A percentile compares a stretch with the other conserved stretches of the same genome.
phyloP scores from a whole-genome alignment of 2,113 vertebrate genomes.

The Zosterops pallidus region DNA sequence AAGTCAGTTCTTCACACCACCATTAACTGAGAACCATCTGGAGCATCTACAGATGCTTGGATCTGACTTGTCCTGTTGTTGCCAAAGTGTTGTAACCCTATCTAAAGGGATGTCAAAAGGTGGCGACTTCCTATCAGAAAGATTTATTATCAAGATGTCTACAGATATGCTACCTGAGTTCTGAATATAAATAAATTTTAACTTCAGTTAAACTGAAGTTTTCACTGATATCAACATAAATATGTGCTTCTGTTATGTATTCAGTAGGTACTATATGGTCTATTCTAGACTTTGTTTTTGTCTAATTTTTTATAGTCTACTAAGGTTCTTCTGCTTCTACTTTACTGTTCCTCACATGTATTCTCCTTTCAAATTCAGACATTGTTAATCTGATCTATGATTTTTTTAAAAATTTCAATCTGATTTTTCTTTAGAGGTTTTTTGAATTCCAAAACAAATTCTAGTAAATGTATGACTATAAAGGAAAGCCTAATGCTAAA shows the following conservation, averaged over 20 bases:
- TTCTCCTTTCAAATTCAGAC: background rate
- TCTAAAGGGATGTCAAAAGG: background rate
- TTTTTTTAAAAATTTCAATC: background rate
- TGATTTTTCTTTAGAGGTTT: background rate
- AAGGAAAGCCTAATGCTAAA: background rate
- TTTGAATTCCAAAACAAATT: background rate
- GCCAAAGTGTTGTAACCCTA: background rate
- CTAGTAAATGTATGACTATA: background rate
- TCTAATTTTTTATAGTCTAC: background rate
- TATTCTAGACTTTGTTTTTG: background rate
- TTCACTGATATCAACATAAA: background rate
- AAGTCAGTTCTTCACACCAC: background rate
- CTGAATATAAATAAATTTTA: background rate
- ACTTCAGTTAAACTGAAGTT: background rate
- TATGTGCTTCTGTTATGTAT: accelerated
- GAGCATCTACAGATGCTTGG: background rate
- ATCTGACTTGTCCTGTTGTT: background rate
- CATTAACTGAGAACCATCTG: background rate
- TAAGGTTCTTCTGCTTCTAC: too few relatives aligned
- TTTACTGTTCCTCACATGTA: background rate
- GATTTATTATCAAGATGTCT: background rate
- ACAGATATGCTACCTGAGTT: background rate
- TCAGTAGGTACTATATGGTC: background rate
- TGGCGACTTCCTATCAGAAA: background rate
- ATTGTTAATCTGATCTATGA: background rate